Conservation (phyloP, 2,888 invertebrate species). For the Entomobrya multifasciata region DNA sequence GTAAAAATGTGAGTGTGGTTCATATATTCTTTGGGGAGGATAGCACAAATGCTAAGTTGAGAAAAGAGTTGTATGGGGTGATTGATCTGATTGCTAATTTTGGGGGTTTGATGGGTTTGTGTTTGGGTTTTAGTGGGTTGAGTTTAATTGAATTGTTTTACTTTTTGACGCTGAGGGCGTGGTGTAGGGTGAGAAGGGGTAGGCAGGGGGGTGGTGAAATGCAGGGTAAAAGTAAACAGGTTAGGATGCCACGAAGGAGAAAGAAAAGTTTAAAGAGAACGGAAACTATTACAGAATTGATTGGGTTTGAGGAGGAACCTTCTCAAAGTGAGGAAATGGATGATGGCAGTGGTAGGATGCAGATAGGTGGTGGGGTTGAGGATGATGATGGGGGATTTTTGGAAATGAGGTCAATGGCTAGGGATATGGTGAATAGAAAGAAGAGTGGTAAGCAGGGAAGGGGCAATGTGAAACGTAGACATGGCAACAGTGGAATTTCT, state of each 20-base stretch:
- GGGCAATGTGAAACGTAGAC: neutral
- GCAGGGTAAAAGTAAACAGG: neutral
- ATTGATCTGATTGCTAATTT: constrained; percentile 74
- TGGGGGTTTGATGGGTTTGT: constrained; percentile 73
- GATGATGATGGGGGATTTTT: constrained; percentile 1
- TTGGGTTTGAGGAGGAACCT: constrained; percentile 31
- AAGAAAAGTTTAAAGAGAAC: constrained; percentile 34
- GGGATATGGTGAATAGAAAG: neutral
- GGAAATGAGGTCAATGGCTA: constrained; percentile 13
- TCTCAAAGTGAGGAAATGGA: too few relatives aligned
- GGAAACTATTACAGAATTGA: constrained; percentile 46
- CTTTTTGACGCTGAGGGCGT: constrained; percentile 73
- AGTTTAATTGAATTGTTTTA: constrained; percentile 76
- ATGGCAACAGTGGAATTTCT: neutral
- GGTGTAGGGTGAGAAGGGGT: constrained; percentile 65
- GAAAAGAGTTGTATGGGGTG: constrained; percentile 69
- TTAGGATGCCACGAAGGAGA: neutral
- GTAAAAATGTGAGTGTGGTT: constrained; percentile 66
- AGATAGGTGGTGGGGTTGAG: neutral
- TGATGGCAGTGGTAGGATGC: neutral
- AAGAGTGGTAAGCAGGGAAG: too few relatives aligned
- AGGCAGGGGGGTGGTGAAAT: neutral
- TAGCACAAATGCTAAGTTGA: constrained; percentile 64
- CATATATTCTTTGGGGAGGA: constrained; percentile 73
- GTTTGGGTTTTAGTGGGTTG: constrained; percentile 75